Percentiles rank a stretch among this genome's conserved stretches.
Conservation (phyloP, 1,140 invertebrate genomes). For the Contarinia nasturtii region DNA sequence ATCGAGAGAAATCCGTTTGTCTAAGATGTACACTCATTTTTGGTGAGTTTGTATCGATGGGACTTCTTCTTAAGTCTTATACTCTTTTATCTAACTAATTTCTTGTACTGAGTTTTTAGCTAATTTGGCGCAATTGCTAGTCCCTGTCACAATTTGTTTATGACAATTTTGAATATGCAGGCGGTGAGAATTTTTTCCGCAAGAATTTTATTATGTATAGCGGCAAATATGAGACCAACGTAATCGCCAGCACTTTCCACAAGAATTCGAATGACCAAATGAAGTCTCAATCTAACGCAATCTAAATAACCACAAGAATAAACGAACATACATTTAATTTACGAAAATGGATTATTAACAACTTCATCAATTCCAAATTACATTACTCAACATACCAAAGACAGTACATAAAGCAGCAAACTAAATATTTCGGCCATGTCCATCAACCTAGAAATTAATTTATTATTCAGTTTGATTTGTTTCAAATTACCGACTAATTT, state of each 20-base stretch:
- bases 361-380: neutral
- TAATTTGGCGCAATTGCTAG: neutral
- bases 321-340: neutral
- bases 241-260: constrained; percentile 92
- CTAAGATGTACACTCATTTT: no score
- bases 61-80: no score
- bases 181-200: constrained; percentile 82
- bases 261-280: constrained; percentile 84
- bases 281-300: constrained; percentile 88
- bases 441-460: constrained; percentile 51
- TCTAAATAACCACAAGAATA: constrained; percentile 34
- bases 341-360: neutral
- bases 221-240: constrained; percentile 86
- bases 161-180: constrained; percentile 22
- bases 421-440: constrained; percentile 85
- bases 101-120: no score
- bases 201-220: constrained; percentile 92
- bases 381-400: constrained; percentile 51
- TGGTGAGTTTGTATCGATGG: no score
- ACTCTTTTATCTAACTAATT: no score
- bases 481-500: neutral
- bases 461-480: neutral
- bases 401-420: constrained; percentile 69
- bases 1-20: no score
- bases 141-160: constrained; percentile 6